A percentile compares a stretch with the other conserved stretches of the same genome.
phyloP scores from a whole-genome alignment of 2,113 vertebrate genomes.

The Muntiacus muntjak region DNA sequence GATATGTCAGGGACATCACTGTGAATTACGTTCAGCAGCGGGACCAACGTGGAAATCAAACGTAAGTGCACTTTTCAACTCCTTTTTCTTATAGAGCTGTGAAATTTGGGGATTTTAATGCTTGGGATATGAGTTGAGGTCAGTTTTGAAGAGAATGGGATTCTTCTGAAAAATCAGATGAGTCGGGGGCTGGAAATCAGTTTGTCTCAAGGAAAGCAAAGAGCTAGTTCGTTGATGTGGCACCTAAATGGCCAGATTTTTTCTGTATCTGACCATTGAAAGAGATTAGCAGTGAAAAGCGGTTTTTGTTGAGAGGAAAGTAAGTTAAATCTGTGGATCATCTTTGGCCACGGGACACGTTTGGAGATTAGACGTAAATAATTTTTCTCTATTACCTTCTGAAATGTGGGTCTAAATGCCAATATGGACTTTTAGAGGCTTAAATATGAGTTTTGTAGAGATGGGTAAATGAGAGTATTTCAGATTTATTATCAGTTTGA shows the following conservation, averaged over 20 bases:
- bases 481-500: background rate
- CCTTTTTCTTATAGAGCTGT: background rate
- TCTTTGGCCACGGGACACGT: background rate
- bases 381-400: background rate
- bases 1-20: background rate
- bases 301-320: background rate
- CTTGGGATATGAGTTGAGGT: background rate
- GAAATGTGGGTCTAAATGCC: background rate
- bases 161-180: background rate
- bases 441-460: background rate
- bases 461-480: background rate
- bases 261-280: background rate
- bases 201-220: background rate
- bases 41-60: constrained; percentile 52
- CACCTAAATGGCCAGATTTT: background rate
- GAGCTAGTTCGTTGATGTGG: background rate
- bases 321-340: background rate
- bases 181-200: background rate
- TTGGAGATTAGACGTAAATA: constrained; percentile 31
- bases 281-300: background rate
- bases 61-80: constrained; percentile 55
- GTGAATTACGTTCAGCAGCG: background rate
- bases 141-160: background rate
- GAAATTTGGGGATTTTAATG: background rate
- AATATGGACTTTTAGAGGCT: background rate